Conservation (phyloP, 2,888 invertebrate species). For the Perizoma affinitatum region DNA sequence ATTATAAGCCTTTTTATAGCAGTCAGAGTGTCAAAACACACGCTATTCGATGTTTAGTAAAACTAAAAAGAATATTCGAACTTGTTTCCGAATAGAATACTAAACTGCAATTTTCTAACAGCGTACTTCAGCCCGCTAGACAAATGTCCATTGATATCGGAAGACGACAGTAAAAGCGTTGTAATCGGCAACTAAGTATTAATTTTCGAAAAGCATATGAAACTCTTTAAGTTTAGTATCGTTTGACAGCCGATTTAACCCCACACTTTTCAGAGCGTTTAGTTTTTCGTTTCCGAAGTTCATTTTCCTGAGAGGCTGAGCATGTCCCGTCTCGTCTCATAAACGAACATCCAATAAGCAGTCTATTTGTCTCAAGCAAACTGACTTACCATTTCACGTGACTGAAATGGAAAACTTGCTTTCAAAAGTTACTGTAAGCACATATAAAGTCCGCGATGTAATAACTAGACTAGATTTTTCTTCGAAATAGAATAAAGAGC, state of each 20-base stretch:
- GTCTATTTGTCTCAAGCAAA: slow-evolving; percentile 19
- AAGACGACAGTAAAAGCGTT: no score
- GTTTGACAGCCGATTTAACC: not conserved
- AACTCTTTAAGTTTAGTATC: no score
- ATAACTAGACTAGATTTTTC: not conserved
- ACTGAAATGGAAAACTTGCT: slow-evolving; percentile 4
- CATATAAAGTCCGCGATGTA: no score
- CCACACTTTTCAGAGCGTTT: not conserved
- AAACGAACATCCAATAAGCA: slow-evolving; percentile 11
- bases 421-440: no score
- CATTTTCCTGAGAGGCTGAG: not conserved
- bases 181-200: no score
- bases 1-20: not conserved
- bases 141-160: not conserved
- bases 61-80: not conserved
- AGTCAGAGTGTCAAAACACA: not conserved
- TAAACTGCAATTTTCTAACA: not conserved
- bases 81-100: not conserved
- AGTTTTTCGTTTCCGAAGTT: not conserved
- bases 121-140: not conserved
- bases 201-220: no score
- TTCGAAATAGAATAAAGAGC: slow-evolving; percentile 5
- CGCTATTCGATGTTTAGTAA: not conserved
- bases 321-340: not conserved
- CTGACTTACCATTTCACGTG: slow-evolving; percentile 19